phyloP scores from a whole-genome alignment of 2,113 vertebrate genomes.

The Uria lomvia region DNA sequence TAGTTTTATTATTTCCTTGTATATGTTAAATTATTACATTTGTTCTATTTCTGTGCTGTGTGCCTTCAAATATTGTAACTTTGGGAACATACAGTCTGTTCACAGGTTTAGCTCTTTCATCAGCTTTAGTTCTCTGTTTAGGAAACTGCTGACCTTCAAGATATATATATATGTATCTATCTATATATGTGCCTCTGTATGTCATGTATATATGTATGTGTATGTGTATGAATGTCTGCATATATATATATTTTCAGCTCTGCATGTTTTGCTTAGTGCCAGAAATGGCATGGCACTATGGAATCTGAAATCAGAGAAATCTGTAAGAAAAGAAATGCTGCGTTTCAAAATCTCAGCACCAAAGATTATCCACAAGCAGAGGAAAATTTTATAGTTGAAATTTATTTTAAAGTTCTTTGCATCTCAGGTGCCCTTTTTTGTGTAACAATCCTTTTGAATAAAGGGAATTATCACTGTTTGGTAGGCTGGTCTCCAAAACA shows the following conservation, averaged over 20 bases:
- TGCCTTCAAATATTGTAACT: not conserved
- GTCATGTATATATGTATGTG: too few species aligned
- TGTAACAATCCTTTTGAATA: not conserved
- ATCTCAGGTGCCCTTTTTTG: not conserved
- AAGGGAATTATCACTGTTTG: not conserved
- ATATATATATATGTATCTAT: too few species aligned
- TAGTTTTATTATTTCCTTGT: not conserved
- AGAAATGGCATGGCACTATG: not conserved
- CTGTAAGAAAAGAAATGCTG: not conserved
- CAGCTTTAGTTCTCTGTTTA: not conserved
- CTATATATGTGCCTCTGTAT: not conserved
- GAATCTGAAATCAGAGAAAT: not conserved
- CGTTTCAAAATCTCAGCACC: not conserved
- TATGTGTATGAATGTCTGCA: fast-evolving
- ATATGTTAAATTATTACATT: not conserved
- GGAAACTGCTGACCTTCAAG: not conserved
- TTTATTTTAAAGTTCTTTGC: not conserved
- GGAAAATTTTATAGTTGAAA: not conserved
- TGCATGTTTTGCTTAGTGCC: not conserved
- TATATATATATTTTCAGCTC: not conserved
- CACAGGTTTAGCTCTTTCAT: not conserved
- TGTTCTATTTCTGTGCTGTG: not conserved
- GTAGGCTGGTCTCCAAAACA: not conserved
- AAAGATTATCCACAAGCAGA: not conserved
- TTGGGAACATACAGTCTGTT: not conserved